Percentiles rank a stretch among this genome's conserved stretches.
Evolutionary conservation across 2,888 invertebrate genomes (phyloP).

Genomic region (Antitype chi): DNA sequence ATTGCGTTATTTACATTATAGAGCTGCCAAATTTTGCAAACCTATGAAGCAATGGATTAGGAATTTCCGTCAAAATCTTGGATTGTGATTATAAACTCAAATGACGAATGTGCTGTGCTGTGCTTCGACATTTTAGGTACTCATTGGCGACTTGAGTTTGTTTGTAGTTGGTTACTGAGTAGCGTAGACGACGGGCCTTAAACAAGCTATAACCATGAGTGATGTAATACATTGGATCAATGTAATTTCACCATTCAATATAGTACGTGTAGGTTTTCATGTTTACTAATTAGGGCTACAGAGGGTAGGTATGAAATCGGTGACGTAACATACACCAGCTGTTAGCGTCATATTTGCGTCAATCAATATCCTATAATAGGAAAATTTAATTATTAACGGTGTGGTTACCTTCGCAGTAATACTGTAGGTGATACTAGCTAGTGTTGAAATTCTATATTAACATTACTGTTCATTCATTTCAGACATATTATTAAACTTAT

Average conservation of each 20-base stretch:
- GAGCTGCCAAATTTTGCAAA: no score
- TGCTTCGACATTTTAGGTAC: background rate
- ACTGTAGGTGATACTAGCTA: background rate
- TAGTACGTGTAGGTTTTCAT: constrained; percentile 23
- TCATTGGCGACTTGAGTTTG: background rate
- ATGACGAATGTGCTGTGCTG: background rate
- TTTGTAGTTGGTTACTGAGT: background rate
- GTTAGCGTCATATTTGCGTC: constrained; percentile 41
- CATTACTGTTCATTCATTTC: no score
- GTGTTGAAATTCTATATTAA: background rate
- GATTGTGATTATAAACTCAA: no score
- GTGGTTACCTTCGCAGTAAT: background rate
- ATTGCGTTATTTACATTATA: no score
- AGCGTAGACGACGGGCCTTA: background rate
- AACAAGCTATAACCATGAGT: background rate
- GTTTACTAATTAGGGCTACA: constrained; percentile 18
- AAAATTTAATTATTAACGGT: constrained; percentile 21
- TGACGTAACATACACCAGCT: constrained; percentile 15
- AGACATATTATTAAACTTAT: no score
- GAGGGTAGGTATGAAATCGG: background rate
- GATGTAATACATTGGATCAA: background rate
- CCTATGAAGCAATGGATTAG: no score
- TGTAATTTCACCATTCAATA: constrained; percentile 4
- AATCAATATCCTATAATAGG: constrained; percentile 30
- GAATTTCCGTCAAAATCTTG: no score